These are phyloP conservation scores for Anagyrus pseudococci DNA, from an alignment of 2,888 invertebrate genomes.

Conservation along the genomic window DNA sequence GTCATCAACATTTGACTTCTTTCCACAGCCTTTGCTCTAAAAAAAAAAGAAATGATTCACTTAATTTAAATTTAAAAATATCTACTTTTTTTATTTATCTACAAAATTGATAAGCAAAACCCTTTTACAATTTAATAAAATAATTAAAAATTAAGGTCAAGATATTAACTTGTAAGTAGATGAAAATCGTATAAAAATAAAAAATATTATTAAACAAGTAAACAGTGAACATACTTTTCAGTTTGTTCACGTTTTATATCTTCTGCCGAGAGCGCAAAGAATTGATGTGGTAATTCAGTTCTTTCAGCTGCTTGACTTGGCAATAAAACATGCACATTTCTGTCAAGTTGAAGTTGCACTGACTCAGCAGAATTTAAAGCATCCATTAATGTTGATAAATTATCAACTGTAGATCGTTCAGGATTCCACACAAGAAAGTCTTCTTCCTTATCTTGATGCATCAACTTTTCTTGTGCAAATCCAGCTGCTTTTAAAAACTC, in stretches of 20 bases:
- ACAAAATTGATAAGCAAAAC: no score
- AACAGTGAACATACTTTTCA: slow-evolving; percentile 63
- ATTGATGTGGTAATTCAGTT: slow-evolving; percentile 80
- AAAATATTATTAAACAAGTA: no score
- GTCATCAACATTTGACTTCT: slow-evolving; percentile 85
- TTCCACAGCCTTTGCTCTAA: slow-evolving; percentile 78
- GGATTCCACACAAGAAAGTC: slow-evolving; percentile 73
- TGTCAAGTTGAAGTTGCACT: slow-evolving; percentile 83
- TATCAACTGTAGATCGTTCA: slow-evolving; percentile 57
- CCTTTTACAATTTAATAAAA: no score
- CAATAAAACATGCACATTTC: slow-evolving; percentile 83
- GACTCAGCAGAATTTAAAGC: slow-evolving; percentile 81
- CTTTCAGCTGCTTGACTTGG: slow-evolving; percentile 76
- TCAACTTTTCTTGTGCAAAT: slow-evolving; percentile 70
- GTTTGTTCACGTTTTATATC: slow-evolving; percentile 82
- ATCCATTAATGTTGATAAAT: slow-evolving; percentile 73
- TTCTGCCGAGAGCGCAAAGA: slow-evolving; percentile 81
- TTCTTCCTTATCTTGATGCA: slow-evolving; percentile 69
- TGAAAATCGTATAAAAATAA: no score
- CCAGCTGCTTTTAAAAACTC: slow-evolving; percentile 86
- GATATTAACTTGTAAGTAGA: no score
- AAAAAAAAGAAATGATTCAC: slow-evolving; percentile 39
- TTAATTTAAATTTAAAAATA: slow-evolving; percentile 9
- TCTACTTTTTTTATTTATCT: no score
- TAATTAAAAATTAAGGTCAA: no score